Evolutionary conservation across 2,113 vertebrate species (phyloP).

Genomic region (Aegypius monachus): DNA sequence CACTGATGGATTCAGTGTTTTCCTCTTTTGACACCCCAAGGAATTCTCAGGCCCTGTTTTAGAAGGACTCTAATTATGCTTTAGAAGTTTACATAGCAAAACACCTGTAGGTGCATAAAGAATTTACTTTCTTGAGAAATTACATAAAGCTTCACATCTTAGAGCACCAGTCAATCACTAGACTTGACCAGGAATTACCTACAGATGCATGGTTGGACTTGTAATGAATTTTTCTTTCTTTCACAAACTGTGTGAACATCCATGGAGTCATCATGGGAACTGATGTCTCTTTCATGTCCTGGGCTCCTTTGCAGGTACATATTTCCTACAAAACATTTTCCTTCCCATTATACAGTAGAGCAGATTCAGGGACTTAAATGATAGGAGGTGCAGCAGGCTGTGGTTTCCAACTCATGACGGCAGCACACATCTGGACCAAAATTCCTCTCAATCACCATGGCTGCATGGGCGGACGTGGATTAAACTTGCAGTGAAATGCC

Average conservation of each 20-base stretch:
- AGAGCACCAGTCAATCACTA: neutral
- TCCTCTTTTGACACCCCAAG: neutral
- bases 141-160: neutral
- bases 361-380: neutral
- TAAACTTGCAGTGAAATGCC: neutral
- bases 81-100: neutral
- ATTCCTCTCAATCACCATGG: neutral
- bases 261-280: neutral
- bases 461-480: neutral
- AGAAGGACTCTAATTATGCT: neutral
- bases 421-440: neutral
- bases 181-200: neutral
- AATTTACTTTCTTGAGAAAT: neutral
- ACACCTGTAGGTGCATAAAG: rapidly evolving
- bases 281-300: neutral
- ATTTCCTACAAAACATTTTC: neutral
- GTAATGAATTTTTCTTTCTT: neutral
- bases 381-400: neutral
- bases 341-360: neutral
- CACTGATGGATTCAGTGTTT: neutral
- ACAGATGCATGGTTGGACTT: neutral
- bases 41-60: neutral
- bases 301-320: neutral
- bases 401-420: neutral
- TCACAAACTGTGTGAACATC: neutral